Percentiles rank a stretch among this genome's conserved stretches.
Evolutionary conservation across 2,797 vertebrate species (phyloP).

Genomic region (Potorous gilbertii): DNA sequence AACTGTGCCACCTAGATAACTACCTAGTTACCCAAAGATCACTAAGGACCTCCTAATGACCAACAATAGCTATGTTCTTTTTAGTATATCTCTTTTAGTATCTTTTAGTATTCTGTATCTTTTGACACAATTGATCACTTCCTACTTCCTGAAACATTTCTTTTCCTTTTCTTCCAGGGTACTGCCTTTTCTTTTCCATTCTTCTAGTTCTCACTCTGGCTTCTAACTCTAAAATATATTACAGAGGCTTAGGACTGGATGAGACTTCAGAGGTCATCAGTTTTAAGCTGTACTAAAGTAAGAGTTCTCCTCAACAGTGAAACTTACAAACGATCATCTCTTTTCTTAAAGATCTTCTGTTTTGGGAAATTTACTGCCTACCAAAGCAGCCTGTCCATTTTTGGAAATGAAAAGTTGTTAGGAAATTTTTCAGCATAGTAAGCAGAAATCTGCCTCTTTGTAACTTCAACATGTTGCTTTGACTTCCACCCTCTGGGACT

Average conservation of each 20-base stretch:
- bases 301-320: neutral
- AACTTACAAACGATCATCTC: neutral
- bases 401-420: neutral
- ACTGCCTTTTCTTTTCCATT: neutral
- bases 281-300: neutral
- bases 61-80: neutral
- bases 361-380: neutral
- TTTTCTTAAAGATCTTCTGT: neutral
- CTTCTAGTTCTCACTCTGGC: neutral
- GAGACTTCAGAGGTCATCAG: neutral
- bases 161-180: neutral
- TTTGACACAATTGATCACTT: neutral
- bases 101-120: no score
- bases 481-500: neutral
- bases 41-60: neutral
- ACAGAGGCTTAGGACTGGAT: neutral
- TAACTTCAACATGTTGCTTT: neutral
- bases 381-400: neutral
- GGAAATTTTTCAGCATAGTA: neutral
- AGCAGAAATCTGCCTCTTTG: neutral
- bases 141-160: neutral
- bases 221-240: neutral
- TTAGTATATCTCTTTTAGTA: neutral
- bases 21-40: neutral
- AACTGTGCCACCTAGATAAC: neutral